Evolutionary conservation across 1,140 invertebrate species (phyloP), one percentile per base, ranked within the genome.

Genomic region (Arion vulgaris): DNA sequence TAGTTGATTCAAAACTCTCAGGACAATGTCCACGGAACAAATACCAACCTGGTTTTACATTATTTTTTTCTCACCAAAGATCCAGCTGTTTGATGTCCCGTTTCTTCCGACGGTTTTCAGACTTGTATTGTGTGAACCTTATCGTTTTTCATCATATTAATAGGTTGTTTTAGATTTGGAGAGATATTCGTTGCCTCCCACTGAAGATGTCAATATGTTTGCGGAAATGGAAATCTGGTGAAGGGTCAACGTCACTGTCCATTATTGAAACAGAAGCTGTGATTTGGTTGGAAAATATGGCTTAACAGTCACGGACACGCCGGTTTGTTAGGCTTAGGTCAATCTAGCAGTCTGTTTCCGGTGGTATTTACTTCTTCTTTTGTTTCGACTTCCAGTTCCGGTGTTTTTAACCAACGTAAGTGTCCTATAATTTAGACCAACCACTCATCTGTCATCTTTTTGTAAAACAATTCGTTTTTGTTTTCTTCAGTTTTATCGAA

Each of bases 361-460:
- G 62, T 66, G 28, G 15, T 32, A 17, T 57, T 57, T 57, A 1
- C 23, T 19, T 57, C 38, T 39, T 26, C 51, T 17, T 36, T 17
- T 36, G 19, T 79, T 34, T 79, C 69, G 41, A 71, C 57, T 53
- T 45, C 51, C 81, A 57, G 53, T 39, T 41, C 36, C 53, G 15
- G 75, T 26, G 41, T 45, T 15, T 45, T 45, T 45, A 45, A 45
- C 41, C 41, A 45, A 45, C 15, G 41, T 45, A 45, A 45, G 41
- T 45, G 5, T 45, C 41, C 15, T 15, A 15, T 45, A 5, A 45
- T 45, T n/a, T n/a, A n/a, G n/a, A n/a, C n/a, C n/a, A n/a, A n/a
- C n/a, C n/a, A n/a, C n/a, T n/a, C n/a, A n/a, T n/a, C n/a, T n/a
- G n/a, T n/a, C n/a, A n/a, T n/a, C n/a, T n/a, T n/a, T n/a, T n/a